Evolutionary conservation across 2,888 invertebrate species (phyloP).

Genomic region (Sussaba pulchella): DNA sequence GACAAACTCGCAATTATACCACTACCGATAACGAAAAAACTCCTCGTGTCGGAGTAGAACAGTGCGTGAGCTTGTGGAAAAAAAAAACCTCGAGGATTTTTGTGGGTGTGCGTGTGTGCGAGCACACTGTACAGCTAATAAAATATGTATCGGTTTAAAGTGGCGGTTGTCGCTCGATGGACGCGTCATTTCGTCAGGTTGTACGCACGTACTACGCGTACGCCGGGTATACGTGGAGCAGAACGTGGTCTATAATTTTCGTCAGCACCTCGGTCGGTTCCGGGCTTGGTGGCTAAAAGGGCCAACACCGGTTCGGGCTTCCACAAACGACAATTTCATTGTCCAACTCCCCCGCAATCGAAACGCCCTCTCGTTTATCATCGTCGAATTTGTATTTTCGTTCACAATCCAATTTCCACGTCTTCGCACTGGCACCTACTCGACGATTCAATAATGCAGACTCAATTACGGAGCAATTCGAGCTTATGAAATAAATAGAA

Average conservation of each 20-base stretch:
- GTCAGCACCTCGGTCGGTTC: constrained; percentile 52
- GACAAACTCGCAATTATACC: constrained; percentile 20
- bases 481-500: too few relatives aligned
- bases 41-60: background rate
- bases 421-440: constrained; percentile 18
- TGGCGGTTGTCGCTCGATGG: constrained; percentile 70
- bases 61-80: constrained; percentile 8
- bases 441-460: constrained; percentile 61
- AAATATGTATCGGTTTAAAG: constrained; percentile 79
- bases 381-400: constrained; percentile 36
- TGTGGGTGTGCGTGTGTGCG: constrained; percentile 39
- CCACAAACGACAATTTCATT: constrained; percentile 56
- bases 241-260: constrained; percentile 73
- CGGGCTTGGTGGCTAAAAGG: constrained; percentile 31
- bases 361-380: constrained; percentile 28
- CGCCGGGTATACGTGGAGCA: constrained; percentile 46
- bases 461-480: constrained; percentile 44
- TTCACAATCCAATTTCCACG: constrained; percentile 12
- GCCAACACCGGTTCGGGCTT: constrained; percentile 21
- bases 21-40: constrained; percentile 2
- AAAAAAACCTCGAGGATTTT: constrained; percentile 16
- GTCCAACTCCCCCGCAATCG: constrained; percentile 46
- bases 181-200: constrained; percentile 63
- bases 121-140: constrained; percentile 68
- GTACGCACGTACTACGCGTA: constrained; percentile 39